These are phyloP conservation scores for Helicoverpa zea DNA, from an alignment of 1,140 invertebrate genomes.

Conservation along the genomic window DNA sequence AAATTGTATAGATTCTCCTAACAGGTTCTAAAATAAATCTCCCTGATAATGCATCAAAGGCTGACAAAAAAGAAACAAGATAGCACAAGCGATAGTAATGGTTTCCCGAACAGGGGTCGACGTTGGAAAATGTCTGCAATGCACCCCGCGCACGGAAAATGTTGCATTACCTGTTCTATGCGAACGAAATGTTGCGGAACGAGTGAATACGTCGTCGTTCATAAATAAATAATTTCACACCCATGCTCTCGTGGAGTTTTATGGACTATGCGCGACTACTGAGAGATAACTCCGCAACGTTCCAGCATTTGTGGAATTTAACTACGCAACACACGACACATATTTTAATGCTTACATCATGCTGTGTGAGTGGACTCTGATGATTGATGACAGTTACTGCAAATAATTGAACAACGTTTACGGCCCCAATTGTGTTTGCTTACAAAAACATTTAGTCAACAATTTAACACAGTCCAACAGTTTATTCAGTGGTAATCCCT, in stretches of 20 bases:
- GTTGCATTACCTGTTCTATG: conserved; percentile 24
- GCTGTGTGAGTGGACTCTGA: not conserved
- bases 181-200: conserved; percentile 10
- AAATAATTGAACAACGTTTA: not conserved
- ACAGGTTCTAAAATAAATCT: conserved; percentile 40
- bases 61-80: conserved; percentile 35
- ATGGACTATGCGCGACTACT: conserved; percentile 32
- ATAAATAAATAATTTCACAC: conserved; percentile 48
- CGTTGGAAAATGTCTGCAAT: not conserved
- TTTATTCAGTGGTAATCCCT: conserved; percentile 8
- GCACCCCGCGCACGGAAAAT: conserved; percentile 35
- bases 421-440: not conserved
- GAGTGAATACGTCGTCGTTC: conserved; percentile 34
- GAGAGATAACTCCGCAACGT: conserved; percentile 4
- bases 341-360: not conserved
- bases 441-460: conserved; percentile 4
- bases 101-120: conserved; percentile 26
- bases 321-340: not conserved
- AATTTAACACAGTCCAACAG: not conserved
- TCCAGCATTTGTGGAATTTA: conserved; percentile 15
- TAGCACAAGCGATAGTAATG: conserved; percentile 27
- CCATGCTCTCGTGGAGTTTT: conserved; percentile 15
- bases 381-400: not conserved
- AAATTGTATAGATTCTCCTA: conserved; percentile 31
- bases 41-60: conserved; percentile 44